Evolutionary conservation across 1,140 invertebrate genomes (phyloP), one percentile per base, ranked within the genome.

Genomic region (Cryptotermes secundus): DNA sequence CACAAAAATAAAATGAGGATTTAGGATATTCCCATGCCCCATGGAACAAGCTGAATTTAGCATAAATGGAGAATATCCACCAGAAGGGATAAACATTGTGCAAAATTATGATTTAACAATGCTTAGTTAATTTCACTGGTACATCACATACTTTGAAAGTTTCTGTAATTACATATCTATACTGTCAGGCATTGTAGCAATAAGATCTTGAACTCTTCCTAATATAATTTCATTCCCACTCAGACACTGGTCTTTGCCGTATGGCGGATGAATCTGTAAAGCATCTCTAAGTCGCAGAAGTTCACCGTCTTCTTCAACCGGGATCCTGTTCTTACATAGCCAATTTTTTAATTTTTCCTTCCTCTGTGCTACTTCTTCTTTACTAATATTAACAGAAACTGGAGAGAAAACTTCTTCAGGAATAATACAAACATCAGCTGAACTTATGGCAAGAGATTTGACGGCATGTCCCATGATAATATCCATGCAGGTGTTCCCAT

Each of bases 251-350:
- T 83, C 49, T 10, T 26, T 35, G 42, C 59, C 59, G 65, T 83
- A 83, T 34, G 82, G 82, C 26, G 82, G 82, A 59, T 59, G 34
- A 49, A 83, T 83, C 22, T 53, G 26, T n/a, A 83, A 38, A 26
- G 45, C 45, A 26, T 83, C 59, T 83, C 35, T 72, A 9, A 83
- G 26, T 53, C 19, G 22, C 42, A 83, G 49, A 59, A 59, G 34
- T 31, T 83, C 82, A 59, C 82, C 82, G 1, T 53, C 59, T n/a
- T 83, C 82, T 53, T 45, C 42, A 19, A 83, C 82, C 12, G 82
- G 82, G 31, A 83, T 83, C 26, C 82, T 83, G 82, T 83, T 83
- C 45, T 83, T 83, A 53, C 82, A 45, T 16, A 83, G 31, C 82
- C 45, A 83, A 83, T 10, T 34, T 83, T 83, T 53, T 35, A 83